Evolutionary conservation across 37 sponge, comb jelly and placozoan species (phyloP), one percentile per base, ranked within the genome.

Genomic region (Bolinopsis microptera): DNA sequence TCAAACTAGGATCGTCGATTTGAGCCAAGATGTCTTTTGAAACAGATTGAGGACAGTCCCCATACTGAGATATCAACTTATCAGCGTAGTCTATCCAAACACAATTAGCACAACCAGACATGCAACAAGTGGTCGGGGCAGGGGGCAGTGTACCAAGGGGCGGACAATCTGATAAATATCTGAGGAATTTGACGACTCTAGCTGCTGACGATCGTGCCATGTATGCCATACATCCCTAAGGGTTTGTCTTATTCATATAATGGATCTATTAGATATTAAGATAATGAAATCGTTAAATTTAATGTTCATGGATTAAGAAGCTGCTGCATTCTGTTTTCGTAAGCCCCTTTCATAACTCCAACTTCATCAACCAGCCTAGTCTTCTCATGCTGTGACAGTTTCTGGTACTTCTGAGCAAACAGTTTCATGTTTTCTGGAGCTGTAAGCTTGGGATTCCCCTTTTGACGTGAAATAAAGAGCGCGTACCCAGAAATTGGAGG

Each of bases 81-180:
- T 96, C 94, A 22, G 96, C 96, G 88, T 97, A 97, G 36, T 39
- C 74, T 1, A 96, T 88, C 97, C 97, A 97, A 76, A 97, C 97
- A 94, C 97, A 97, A 69, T 96, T 97, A 21, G 95, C 94, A 95
- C 97, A 97, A 34, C 97, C 96, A 36, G 94, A 95, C 94, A 94
- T 94, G 67, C 97, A 97, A 83, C 97, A 97, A 82, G 93, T 94
- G 16, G 95, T 95, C 3, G 97, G 97, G 0, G 94, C 94, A 0
- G 94, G 94, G 0, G 96, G 96, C 0, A 94, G 76, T 48, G 36
- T 26, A 21, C 21, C 0, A 0, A 38, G 39, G 23, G 93, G 77
- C 21, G 74, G 28, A 70, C 30, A 22, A n/a, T 70, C 30, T 2
- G 74, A 70, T 3, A 70, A 26, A 70, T 28, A 26, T 70, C 74